These are phyloP conservation scores for Leptinotarsa rubiginosa DNA, from an alignment of 2,888 invertebrate species.

Conservation along the genomic window DNA sequence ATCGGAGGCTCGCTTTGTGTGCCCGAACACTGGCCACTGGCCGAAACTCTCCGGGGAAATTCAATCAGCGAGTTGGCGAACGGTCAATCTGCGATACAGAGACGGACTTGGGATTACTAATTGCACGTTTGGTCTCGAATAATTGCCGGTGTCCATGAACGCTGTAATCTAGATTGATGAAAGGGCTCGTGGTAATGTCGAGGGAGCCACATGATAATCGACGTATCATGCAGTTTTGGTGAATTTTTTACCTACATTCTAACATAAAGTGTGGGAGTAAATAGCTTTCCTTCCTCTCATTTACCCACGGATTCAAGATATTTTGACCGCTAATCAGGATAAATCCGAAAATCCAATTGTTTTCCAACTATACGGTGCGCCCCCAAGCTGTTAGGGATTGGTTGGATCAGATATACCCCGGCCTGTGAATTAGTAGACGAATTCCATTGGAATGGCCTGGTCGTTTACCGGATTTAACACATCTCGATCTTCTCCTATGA, in stretches of 20 bases:
- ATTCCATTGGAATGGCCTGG: too few species aligned
- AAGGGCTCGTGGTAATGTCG: neutral
- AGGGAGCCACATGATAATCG: neutral
- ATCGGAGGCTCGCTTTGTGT: slow-evolving; percentile 56
- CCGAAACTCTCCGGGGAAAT: slow-evolving; percentile 60
- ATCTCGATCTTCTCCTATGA: too few species aligned
- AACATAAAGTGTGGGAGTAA: neutral
- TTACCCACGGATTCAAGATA: too few species aligned
- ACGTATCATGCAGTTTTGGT: too few species aligned
- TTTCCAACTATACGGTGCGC: too few species aligned
- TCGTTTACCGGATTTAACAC: too few species aligned
- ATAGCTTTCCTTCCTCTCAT: too few species aligned
- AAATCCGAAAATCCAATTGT: too few species aligned
- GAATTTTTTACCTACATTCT: neutral
- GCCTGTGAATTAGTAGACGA: too few species aligned
- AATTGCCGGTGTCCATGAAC: slow-evolving; percentile 22
- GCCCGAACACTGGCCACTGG: slow-evolving; percentile 48
- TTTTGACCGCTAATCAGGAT: too few species aligned
- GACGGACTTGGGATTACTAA: slow-evolving; percentile 37
- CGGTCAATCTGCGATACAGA: slow-evolving; percentile 53
- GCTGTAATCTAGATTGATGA: slow-evolving; percentile 16
- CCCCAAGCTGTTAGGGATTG: too few species aligned
- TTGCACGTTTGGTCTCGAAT: slow-evolving; percentile 27
- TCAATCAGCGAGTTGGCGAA: slow-evolving; percentile 60
- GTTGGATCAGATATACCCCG: too few species aligned